Conservation (phyloP, 1,140 invertebrate species). For the Kradibia gibbosae region DNA sequence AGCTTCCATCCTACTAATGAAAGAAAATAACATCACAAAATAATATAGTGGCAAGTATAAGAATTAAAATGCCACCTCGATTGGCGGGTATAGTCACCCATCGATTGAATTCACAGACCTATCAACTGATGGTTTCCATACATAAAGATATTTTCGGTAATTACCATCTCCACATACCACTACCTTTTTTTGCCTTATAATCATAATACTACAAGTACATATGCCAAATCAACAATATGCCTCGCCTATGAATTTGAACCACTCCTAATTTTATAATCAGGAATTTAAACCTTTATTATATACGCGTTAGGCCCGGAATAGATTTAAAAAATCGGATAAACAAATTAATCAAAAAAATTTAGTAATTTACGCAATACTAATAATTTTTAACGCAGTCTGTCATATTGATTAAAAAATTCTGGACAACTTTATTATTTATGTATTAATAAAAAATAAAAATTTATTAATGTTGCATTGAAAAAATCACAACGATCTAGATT, state of each 20-base stretch:
- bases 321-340: too few relatives aligned
- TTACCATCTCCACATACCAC: neutral
- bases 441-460: too few relatives aligned
- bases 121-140: neutral
- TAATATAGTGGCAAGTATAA: neutral
- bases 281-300: slow-evolving; percentile 72
- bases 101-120: neutral
- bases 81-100: neutral
- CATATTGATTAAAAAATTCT: too few relatives aligned
- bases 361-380: too few relatives aligned
- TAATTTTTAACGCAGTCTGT: too few relatives aligned
- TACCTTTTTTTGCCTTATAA: neutral
- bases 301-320: too few relatives aligned
- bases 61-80: neutral
- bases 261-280: slow-evolving; percentile 69
- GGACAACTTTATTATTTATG: too few relatives aligned
- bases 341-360: too few relatives aligned
- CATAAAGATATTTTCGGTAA: neutral
- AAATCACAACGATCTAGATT: too few relatives aligned
- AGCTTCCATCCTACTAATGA: neutral
- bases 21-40: neutral
- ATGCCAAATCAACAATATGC: slow-evolving; percentile 64
- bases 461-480: too few relatives aligned
- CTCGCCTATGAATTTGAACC: slow-evolving; percentile 48
- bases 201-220: slow-evolving; percentile 57